Evolutionary conservation across 2,888 invertebrate genomes (phyloP).

Genomic region (Galerucella calmariensis): DNA sequence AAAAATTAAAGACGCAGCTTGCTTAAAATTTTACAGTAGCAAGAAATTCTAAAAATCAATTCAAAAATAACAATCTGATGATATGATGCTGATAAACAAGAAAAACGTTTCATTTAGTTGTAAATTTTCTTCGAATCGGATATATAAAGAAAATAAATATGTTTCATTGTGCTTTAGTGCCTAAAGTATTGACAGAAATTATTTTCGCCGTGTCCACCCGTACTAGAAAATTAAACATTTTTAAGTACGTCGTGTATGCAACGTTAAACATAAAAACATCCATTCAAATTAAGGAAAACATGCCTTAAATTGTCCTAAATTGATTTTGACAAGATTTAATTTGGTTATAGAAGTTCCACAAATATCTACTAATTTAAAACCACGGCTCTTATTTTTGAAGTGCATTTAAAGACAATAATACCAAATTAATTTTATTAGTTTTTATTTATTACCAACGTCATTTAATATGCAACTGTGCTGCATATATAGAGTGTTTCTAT

Average conservation of each 20-base stretch:
- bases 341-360: constrained; percentile 46
- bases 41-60: too few relatives aligned
- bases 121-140: too few relatives aligned
- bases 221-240: background rate
- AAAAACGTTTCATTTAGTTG: too few relatives aligned
- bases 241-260: background rate
- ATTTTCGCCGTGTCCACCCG: background rate
- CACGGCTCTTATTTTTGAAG: constrained; percentile 37
- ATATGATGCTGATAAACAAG: too few relatives aligned
- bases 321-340: constrained; percentile 63
- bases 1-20: too few relatives aligned
- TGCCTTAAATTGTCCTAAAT: constrained; percentile 60
- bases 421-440: constrained; percentile 34
- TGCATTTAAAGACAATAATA: constrained; percentile 39
- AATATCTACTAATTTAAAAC: constrained; percentile 44
- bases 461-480: background rate
- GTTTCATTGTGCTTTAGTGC: background rate
- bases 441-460: constrained; percentile 10
- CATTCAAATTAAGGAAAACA: constrained; percentile 45
- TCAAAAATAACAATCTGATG: too few relatives aligned
- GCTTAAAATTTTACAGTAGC: too few relatives aligned
- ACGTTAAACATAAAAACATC: constrained; percentile 37
- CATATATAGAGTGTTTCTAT: background rate
- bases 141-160: too few relatives aligned
- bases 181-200: background rate